Conservation (phyloP, 2,113 vertebrate species). For the Montifringilla adamsi region DNA sequence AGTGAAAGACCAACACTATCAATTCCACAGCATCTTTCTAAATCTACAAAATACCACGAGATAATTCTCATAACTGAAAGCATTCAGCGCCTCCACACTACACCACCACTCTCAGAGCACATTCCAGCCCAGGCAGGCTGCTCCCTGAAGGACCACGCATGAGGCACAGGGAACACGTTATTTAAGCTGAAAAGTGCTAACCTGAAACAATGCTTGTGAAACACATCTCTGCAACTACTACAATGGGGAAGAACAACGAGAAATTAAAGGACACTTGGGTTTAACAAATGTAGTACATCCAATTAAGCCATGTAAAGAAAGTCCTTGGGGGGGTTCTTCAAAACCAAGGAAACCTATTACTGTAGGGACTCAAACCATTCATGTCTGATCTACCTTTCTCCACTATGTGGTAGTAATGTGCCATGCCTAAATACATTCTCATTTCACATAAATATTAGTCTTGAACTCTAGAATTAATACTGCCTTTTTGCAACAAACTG, state of each 20-base stretch:
- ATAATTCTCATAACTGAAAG: not conserved
- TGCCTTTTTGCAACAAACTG: not conserved
- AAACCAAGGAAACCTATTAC: not conserved
- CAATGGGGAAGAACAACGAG: not conserved
- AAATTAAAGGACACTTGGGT: not conserved
- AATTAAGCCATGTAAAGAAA: not conserved
- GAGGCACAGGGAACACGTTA: rapidly evolving
- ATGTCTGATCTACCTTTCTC: not conserved
- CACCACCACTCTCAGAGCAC: not conserved
- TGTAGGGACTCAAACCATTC: not conserved
- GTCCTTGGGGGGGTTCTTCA: not conserved
- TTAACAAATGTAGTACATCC: not conserved
- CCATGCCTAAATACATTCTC: not conserved
- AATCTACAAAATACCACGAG: not conserved
- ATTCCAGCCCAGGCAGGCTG: not conserved
- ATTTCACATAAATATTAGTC: not conserved
- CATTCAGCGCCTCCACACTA: not conserved
- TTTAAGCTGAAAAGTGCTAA: not conserved
- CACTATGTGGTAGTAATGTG: constrained; percentile 8
- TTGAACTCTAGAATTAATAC: not conserved
- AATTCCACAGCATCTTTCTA: not conserved
- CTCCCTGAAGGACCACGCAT: not conserved
- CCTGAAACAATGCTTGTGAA: not conserved
- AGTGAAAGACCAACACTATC: not conserved
- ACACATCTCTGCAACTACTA: not conserved